Percentiles rank a stretch among this genome's conserved stretches.
These are phyloP conservation scores for Panagrolaimus sp. DNA, from an alignment of 1,140 invertebrate species.

Conservation along the genomic window DNA sequence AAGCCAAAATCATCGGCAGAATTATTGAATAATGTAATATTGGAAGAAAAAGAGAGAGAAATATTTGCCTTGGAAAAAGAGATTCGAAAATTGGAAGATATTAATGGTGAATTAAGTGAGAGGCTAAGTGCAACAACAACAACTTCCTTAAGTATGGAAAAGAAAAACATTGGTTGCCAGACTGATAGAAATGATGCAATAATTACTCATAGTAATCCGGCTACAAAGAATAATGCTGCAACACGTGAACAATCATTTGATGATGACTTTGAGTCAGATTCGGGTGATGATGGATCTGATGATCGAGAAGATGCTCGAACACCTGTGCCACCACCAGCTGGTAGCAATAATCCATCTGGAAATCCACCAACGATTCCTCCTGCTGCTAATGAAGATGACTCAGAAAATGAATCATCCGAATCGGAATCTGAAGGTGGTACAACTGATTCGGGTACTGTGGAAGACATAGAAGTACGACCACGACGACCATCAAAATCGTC, in stretches of 20 bases:
- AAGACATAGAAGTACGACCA: slow-evolving; percentile 24
- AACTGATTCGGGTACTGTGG: slow-evolving; percentile 33
- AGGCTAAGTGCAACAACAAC: slow-evolving; percentile 1
- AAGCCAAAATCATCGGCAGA: not conserved
- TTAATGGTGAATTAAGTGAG: slow-evolving; percentile 16
- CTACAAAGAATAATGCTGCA: not conserved
- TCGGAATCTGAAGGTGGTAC: not conserved
- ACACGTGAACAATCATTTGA: not conserved
- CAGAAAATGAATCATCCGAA: not conserved
- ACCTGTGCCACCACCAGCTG: not conserved
- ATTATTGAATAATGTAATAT: not conserved
- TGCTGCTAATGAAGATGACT: not conserved
- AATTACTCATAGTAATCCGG: not conserved
- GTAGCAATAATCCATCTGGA: not conserved
- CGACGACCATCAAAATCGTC: not conserved
- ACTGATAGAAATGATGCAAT: not conserved
- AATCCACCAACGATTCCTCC: too few relatives aligned
- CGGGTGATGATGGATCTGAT: not conserved
- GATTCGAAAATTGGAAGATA: slow-evolving; percentile 20
- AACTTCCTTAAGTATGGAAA: not conserved
- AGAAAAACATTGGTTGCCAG: not conserved
- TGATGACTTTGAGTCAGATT: not conserved
- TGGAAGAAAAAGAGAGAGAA: slow-evolving; percentile 17
- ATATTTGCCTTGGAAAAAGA: slow-evolving; percentile 12
- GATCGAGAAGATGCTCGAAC: not conserved